Conservation (phyloP, 2,888 invertebrate species). For the Eilema griseolum region DNA sequence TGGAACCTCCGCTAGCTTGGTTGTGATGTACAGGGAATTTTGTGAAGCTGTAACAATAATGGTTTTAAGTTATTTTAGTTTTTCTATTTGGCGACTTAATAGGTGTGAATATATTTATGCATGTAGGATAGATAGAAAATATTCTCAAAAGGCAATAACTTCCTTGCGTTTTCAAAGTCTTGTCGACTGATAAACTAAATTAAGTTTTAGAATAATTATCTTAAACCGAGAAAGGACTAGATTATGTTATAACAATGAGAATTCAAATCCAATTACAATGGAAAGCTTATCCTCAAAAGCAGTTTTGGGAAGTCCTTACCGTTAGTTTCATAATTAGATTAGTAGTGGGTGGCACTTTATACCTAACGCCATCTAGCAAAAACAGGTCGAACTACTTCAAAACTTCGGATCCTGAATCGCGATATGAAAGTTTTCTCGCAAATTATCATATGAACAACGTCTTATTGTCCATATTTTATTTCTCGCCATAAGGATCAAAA, state of each 20-base stretch:
- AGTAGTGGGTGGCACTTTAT: background rate
- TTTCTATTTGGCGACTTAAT: too few relatives aligned
- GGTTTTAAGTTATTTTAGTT: background rate
- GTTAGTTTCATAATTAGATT: background rate
- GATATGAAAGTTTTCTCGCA: background rate
- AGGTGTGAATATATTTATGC: too few relatives aligned
- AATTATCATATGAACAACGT: background rate
- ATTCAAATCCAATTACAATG: background rate
- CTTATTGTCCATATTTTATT: background rate
- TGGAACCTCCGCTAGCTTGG: conserved; percentile 92
- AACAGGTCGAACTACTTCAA: conserved; percentile 2
- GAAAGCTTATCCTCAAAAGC: background rate
- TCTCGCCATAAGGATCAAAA: too few relatives aligned
- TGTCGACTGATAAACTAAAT: background rate
- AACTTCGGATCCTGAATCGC: background rate
- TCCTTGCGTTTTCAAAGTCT: background rate
- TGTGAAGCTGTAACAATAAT: conserved; percentile 85
- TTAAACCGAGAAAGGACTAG: background rate
- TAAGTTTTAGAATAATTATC: background rate
- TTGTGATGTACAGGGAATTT: conserved; percentile 91
- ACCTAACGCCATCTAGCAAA: background rate
- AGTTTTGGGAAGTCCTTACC: background rate
- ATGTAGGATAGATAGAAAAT: background rate
- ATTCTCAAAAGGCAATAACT: background rate
- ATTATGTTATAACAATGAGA: background rate